Base-by-base conservation (phyloP, 2,888 invertebrate genomes). In the Tiphia femorata region DNA sequence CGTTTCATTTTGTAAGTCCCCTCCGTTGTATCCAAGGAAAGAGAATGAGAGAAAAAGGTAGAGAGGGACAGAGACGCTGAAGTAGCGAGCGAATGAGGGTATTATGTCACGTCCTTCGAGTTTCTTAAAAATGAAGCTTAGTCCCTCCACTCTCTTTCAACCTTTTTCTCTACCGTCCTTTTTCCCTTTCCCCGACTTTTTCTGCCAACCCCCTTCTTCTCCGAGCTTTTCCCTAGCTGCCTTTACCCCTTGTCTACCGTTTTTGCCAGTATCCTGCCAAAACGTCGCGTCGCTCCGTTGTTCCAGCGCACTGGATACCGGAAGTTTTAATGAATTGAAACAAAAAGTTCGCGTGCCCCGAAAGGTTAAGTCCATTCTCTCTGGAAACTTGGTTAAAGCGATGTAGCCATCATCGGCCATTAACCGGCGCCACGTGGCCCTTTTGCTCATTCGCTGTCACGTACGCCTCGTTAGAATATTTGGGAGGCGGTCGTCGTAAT, bases 251-350 rank as follows among this genome's bases (percentile, higher is more conserved):
- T 29, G 51, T 49, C 51, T 41, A 30, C 17, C 21, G 16, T 19
- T 16, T 51, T 30, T 19, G 14, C 49, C 40, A 52, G 37, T 40
- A 52, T 49, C 41, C 44, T 46, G 21, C 41, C 14, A 37, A 54
- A 48, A 33, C 54, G 54, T 40, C 38, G 16, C 40, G 25, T n/a
- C 33, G 14, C 35, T 10, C 23, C 42, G 60, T 50, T 49, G 49
- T 37, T 54, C 47, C 64, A 58, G 61, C 68, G 50, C 37, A 52
- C 42, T 38, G 44, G 20, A 30, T 52, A 37, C 43, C 43, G n/a
- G 49, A 68, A 68, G 53, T 68, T 69, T 69, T 63, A 69, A 69
- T 61, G 68, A 69, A 69, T 69, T 56, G 60, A 61, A 69, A 63
- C 63, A 69, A 69, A 61, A 66, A 69, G 58, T 58, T 63, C 27